phyloP scores from a whole-genome alignment of 2,888 invertebrate genomes.

The Strigamia crassipes region DNA sequence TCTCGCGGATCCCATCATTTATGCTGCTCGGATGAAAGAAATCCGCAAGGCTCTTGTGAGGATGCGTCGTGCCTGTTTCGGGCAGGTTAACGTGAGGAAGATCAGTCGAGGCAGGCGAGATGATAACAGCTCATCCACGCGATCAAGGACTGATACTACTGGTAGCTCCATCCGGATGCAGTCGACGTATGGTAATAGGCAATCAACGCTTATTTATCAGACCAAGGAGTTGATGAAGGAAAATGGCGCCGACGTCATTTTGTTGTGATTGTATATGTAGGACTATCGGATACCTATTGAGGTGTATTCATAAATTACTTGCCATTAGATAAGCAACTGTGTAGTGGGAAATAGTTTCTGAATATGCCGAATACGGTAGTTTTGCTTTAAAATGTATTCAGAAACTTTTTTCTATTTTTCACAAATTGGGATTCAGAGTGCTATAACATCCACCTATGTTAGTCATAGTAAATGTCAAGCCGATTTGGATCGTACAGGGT shows the following conservation, averaged over 20 bases:
- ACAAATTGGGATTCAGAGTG: too few species aligned
- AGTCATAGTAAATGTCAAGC: too few species aligned
- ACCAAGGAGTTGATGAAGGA: not conserved
- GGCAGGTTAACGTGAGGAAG: slow-evolving; percentile 47
- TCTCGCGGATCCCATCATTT: slow-evolving; percentile 69
- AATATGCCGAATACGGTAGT: too few species aligned
- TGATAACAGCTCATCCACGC: slow-evolving; percentile 43
- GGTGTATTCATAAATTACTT: not conserved
- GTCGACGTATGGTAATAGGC: slow-evolving; percentile 11
- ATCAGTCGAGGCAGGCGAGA: not conserved
- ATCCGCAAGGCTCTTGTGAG: slow-evolving; percentile 61
- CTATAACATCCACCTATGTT: too few species aligned
- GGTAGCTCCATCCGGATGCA: slow-evolving; percentile 47
- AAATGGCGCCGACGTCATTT: not conserved
- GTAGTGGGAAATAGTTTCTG: too few species aligned
- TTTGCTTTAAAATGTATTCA: too few species aligned
- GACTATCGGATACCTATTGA: not conserved
- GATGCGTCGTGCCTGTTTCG: slow-evolving; percentile 48
- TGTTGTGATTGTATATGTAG: not conserved
- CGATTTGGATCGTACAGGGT: too few species aligned
- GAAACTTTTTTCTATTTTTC: too few species aligned
- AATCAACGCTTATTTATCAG: slow-evolving; percentile 45
- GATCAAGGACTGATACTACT: slow-evolving; percentile 46
- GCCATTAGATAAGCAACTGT: too few species aligned
- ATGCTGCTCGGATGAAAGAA: slow-evolving; percentile 70